Percentiles rank a stretch among this genome's conserved stretches.
These are phyloP conservation scores for Blennius ocellaris DNA, from an alignment of 2,113 vertebrate species.

Conservation along the genomic window DNA sequence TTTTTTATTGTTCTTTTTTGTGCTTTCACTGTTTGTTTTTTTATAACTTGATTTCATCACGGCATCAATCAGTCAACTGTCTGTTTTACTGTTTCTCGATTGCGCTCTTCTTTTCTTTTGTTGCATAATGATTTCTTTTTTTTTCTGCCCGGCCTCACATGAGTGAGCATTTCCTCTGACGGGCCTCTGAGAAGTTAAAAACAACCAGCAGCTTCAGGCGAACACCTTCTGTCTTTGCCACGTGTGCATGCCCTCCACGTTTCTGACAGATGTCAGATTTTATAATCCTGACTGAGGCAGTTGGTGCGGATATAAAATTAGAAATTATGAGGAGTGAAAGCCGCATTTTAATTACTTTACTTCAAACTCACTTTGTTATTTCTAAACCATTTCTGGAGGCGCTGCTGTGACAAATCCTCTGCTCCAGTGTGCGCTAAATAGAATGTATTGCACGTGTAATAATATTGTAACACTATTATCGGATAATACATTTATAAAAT, in stretches of 20 bases:
- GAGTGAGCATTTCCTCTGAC: not conserved
- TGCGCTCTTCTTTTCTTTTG: not conserved
- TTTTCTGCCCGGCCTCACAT: not conserved
- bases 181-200: constrained; percentile 19
- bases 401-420: too few species aligned
- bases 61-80: too few species aligned
- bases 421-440: too few species aligned
- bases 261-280: not conserved
- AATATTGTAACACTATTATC: too few species aligned
- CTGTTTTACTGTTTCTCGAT: not conserved
- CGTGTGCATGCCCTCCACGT: not conserved
- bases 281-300: not conserved
- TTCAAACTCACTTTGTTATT: too few species aligned
- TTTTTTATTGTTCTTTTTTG: not conserved
- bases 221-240: not conserved
- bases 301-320: too few species aligned
- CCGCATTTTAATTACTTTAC: too few species aligned
- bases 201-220: not conserved
- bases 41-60: not conserved
- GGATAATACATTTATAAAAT: too few species aligned
- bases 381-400: too few species aligned
- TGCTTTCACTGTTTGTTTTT: not conserved
- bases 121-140: not conserved
- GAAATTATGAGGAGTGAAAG: too few species aligned
- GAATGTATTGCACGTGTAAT: too few species aligned